phyloP scores from a whole-genome alignment of 2,888 invertebrate species.

The Acanthoscelides obtectus region DNA sequence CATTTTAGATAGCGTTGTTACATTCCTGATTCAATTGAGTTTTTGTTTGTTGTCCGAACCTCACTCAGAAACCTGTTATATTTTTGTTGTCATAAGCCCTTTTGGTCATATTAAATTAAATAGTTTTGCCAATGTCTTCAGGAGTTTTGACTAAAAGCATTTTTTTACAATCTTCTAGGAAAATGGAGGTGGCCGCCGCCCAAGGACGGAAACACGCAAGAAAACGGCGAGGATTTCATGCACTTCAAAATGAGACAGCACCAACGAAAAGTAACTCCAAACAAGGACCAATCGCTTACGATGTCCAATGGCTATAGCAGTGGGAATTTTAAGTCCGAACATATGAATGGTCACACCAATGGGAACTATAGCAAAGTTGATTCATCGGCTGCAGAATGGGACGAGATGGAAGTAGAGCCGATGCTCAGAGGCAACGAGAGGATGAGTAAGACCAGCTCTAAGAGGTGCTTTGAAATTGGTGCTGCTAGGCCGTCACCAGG shows the following conservation, averaged over 20 bases:
- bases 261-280: slow-evolving; percentile 75
- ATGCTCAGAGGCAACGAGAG: slow-evolving; percentile 38
- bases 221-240: slow-evolving; percentile 74
- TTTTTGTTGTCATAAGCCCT: too few relatives aligned
- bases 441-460: slow-evolving; percentile 28
- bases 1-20: too few relatives aligned
- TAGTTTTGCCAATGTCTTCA: too few relatives aligned
- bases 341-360: slow-evolving; percentile 17
- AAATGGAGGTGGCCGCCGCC: slow-evolving; percentile 98
- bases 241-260: slow-evolving; percentile 83
- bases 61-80: too few relatives aligned
- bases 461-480: slow-evolving; percentile 74
- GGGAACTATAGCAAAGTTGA: slow-evolving; percentile 15
- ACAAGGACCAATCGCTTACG: slow-evolving; percentile 46
- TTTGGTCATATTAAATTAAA: too few relatives aligned
- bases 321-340: slow-evolving; percentile 22
- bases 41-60: too few relatives aligned
- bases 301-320: slow-evolving; percentile 17
- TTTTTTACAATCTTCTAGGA: slow-evolving; percentile 40
- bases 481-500: slow-evolving; percentile 71
- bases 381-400: slow-evolving; percentile 66
- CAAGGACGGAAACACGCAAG: slow-evolving; percentile 65
- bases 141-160: too few relatives aligned
- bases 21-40: too few relatives aligned
- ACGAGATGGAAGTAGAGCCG: slow-evolving; percentile 74